These are phyloP conservation scores for Phenacoccus solenopsis DNA, from an alignment of 1,140 invertebrate species.

Conservation along the genomic window DNA sequence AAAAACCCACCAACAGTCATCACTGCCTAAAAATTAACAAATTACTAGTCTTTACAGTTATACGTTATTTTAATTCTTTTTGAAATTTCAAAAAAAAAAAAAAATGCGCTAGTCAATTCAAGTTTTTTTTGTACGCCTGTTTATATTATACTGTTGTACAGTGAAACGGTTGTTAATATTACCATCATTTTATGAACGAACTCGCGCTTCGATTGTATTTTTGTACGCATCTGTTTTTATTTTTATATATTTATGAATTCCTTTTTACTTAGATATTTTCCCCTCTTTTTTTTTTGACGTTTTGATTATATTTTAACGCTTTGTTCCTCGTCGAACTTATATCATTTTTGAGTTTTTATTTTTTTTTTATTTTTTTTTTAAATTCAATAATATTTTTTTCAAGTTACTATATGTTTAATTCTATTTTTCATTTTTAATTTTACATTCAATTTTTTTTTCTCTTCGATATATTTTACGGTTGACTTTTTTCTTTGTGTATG, in stretches of 20 bases:
- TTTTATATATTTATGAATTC: background rate
- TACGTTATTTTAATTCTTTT: background rate
- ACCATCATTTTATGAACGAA: background rate
- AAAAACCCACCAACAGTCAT: background rate
- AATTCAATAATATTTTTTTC: background rate
- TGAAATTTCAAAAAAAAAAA: background rate
- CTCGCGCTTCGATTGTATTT: background rate
- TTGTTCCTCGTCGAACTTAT: background rate
- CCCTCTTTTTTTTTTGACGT: background rate
- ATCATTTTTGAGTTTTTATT: background rate
- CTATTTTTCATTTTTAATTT: background rate
- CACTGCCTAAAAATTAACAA: background rate
- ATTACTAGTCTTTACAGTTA: background rate
- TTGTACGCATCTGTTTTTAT: background rate
- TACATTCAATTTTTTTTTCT: background rate
- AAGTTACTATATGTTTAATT: background rate
- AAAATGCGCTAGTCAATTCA: background rate
- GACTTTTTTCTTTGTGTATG: too few species aligned
- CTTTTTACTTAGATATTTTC: slow-evolving; percentile 3
- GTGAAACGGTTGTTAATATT: background rate
- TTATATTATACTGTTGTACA: background rate
- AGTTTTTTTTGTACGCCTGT: background rate
- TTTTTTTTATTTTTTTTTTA: background rate
- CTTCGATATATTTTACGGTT: too few species aligned
- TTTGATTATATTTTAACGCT: background rate